phyloP scores from a whole-genome alignment of 1,140 invertebrate genomes.

The Berghia stephanieae region DNA sequence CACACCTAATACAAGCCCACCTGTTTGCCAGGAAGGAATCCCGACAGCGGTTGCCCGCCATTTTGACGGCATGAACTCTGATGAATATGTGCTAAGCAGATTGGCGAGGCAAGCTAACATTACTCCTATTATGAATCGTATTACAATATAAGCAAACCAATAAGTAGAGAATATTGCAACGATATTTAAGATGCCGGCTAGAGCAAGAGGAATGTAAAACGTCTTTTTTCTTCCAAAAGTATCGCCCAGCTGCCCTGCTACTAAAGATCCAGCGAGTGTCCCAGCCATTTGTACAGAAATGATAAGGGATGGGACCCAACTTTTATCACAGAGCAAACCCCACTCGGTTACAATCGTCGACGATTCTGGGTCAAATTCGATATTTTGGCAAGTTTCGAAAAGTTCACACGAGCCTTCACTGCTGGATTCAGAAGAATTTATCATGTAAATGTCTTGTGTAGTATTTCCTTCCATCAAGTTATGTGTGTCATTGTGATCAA shows the following conservation, averaged over 20 bases:
- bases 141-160: conserved; percentile 34
- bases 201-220: conserved; percentile 13
- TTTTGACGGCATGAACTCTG: not conserved
- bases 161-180: conserved; percentile 12
- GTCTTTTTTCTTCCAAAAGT: conserved; percentile 31
- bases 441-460: too few species aligned
- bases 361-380: too few species aligned
- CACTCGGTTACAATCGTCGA: conserved; percentile 26
- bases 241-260: conserved; percentile 37
- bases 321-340: conserved; percentile 35
- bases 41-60: not conserved
- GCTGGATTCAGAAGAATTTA: too few species aligned
- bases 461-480: too few species aligned
- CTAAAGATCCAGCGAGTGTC: conserved; percentile 28
- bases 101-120: not conserved
- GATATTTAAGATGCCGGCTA: conserved; percentile 13
- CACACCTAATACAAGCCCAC: not conserved
- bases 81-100: not conserved
- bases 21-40: not conserved
- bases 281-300: conserved; percentile 39
- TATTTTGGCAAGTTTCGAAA: too few species aligned
- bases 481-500: too few species aligned
- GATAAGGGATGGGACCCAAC: conserved; percentile 24
- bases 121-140: conserved; percentile 34
- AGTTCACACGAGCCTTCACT: too few species aligned